A percentile compares a stretch with the other conserved stretches of the same genome.
phyloP scores from a whole-genome alignment of 2,888 invertebrate genomes.

The Xylota sylvarum region DNA sequence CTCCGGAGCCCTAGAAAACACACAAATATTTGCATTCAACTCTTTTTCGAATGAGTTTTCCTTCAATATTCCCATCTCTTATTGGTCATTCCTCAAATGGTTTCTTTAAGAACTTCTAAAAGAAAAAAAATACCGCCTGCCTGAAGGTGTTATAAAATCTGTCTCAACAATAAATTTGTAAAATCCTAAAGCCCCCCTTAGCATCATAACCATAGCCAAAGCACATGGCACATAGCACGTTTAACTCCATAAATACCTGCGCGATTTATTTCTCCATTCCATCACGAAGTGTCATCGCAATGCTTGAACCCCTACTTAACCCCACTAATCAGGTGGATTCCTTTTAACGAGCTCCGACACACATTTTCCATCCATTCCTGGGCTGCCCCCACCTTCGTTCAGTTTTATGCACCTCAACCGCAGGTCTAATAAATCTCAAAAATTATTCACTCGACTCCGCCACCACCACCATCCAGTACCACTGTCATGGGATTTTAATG shows the following conservation, averaged over 20 bases:
- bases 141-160: constrained; percentile 9
- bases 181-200: not conserved
- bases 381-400: not conserved
- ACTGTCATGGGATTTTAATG: constrained; percentile 23
- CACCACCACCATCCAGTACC: too few relatives aligned
- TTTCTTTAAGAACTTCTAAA: too few relatives aligned
- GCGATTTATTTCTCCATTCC: constrained; percentile 32
- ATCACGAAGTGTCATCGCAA: constrained; percentile 45
- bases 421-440: constrained; percentile 41
- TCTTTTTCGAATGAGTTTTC: not conserved
- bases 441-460: constrained; percentile 9
- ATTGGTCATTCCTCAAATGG: not conserved
- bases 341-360: constrained; percentile 40
- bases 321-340: constrained; percentile 52
- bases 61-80: not conserved
- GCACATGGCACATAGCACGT: constrained; percentile 6
- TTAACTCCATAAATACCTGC: constrained; percentile 36
- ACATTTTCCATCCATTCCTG: constrained; percentile 21
- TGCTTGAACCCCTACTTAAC: constrained; percentile 6
- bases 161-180: constrained; percentile 30
- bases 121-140: not conserved
- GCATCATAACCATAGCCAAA: too few relatives aligned
- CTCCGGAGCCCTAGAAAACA: not conserved
- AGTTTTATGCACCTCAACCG: constrained; percentile 10
- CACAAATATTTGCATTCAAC: not conserved